Percentiles rank a stretch among this genome's conserved stretches.
Conservation (phyloP, 2,797 vertebrate species). For the Premnoplex brunnescens region DNA sequence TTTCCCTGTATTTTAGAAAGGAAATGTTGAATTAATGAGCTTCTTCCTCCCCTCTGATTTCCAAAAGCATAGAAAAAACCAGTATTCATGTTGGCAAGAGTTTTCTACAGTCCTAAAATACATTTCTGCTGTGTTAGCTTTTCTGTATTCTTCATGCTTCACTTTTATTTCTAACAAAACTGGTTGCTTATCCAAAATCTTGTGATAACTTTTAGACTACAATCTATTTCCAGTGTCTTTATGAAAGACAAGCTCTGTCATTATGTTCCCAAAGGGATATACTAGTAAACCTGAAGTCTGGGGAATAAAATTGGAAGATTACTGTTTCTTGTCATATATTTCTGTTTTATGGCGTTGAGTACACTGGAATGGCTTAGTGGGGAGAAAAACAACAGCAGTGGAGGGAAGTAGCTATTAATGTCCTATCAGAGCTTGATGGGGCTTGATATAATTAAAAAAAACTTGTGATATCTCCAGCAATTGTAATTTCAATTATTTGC, state of each 20-base stretch:
- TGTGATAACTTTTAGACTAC: not conserved
- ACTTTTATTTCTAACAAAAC: slow-evolving; percentile 22
- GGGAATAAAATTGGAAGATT: slow-evolving; percentile 53
- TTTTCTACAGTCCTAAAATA: not conserved
- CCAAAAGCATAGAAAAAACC: not conserved
- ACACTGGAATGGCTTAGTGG: slow-evolving; percentile 6
- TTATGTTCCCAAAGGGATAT: slow-evolving; percentile 39
- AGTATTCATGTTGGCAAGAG: not conserved
- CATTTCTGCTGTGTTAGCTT: not conserved
- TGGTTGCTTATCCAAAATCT: not conserved
- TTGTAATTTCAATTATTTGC: slow-evolving; percentile 84
- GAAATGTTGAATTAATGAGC: not conserved
- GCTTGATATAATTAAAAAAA: slow-evolving; percentile 78
- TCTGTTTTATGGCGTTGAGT: slow-evolving; percentile 28
- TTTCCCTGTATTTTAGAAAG: not conserved
- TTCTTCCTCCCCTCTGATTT: not conserved
- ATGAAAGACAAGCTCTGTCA: slow-evolving; percentile 32
- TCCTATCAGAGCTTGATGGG: slow-evolving; percentile 77
- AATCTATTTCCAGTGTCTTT: slow-evolving; percentile 14
- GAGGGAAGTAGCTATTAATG: slow-evolving; percentile 63
- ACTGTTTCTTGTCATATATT: slow-evolving; percentile 11
- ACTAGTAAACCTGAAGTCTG: slow-evolving; percentile 27
- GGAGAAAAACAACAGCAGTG: not conserved
- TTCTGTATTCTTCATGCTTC: not conserved
- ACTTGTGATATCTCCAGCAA: slow-evolving; percentile 78